phyloP scores from a whole-genome alignment of 1,140 invertebrate species.

The Sitobion miscanthi region DNA sequence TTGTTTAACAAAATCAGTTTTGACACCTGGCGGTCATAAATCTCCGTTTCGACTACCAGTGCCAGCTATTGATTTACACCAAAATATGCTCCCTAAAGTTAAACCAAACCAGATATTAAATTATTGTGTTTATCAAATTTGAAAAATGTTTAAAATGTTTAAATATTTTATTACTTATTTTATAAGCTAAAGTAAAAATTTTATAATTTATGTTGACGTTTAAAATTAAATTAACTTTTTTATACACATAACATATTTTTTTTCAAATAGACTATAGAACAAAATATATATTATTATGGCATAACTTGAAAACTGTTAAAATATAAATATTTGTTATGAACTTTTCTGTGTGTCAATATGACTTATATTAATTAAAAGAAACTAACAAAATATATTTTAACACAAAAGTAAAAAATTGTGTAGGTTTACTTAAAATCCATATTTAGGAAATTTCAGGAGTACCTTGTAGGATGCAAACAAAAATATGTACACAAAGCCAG shows the following conservation, averaged over 20 bases:
- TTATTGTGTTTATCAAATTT: background rate
- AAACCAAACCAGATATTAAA: too few species aligned
- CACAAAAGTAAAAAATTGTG: background rate
- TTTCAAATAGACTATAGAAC: background rate
- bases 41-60: too few species aligned
- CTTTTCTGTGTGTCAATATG: background rate
- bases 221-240: conserved; percentile 4
- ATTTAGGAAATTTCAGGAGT: background rate
- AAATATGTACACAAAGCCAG: background rate
- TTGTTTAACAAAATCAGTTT: too few species aligned
- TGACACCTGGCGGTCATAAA: too few species aligned
- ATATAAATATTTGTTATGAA: background rate
- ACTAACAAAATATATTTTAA: background rate
- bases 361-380: background rate
- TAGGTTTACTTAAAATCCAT: background rate
- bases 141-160: background rate
- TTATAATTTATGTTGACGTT: conserved; percentile 17
- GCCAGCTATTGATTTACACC: too few species aligned
- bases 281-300: background rate
- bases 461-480: background rate
- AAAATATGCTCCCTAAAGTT: too few species aligned
- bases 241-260: background rate
- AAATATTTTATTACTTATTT: conserved; percentile 6
- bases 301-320: too few species aligned
- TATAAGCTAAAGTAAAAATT: background rate